Percentiles rank a stretch among this genome's conserved stretches.
These are phyloP conservation scores for Daubentonia madagascariensis DNA, from an alignment of 2,113 vertebrate genomes.

Conservation along the genomic window DNA sequence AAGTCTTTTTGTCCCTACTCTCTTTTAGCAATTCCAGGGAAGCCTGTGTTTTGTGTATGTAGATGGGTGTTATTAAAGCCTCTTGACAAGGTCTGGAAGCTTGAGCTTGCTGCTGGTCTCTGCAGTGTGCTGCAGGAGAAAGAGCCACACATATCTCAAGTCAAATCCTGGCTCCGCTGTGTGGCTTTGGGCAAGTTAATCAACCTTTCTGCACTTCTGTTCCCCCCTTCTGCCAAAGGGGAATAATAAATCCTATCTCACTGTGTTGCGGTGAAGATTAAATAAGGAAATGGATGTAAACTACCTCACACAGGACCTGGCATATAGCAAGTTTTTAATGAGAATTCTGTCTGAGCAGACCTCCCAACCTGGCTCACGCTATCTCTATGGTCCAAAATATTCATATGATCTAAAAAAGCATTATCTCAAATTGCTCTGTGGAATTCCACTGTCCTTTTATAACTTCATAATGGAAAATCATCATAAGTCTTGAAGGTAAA, in stretches of 20 bases:
- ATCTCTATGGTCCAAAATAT: background rate
- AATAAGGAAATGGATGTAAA: background rate
- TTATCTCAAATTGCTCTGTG: background rate
- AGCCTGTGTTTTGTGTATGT: background rate
- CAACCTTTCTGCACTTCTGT: background rate
- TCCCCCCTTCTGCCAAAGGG: background rate
- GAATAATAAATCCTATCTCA: background rate
- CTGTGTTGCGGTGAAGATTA: background rate
- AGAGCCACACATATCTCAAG: background rate
- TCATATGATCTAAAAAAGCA: background rate
- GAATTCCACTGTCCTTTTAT: slow-evolving; percentile 12
- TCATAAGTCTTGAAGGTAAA: background rate
- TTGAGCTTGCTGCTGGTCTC: background rate
- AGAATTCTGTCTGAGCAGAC: background rate
- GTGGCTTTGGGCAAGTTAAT: background rate
- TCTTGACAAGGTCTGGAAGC: background rate
- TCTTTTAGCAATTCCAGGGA: background rate
- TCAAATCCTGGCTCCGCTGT: background rate
- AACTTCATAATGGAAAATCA: background rate
- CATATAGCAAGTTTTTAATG: background rate
- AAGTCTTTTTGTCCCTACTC: background rate
- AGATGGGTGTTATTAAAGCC: background rate
- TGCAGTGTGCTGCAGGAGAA: background rate
- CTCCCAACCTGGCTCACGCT: background rate
- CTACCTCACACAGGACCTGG: background rate